Evolutionary conservation across 1,140 invertebrate genomes (phyloP).

Genomic region (Lordiphosa mommai): DNA sequence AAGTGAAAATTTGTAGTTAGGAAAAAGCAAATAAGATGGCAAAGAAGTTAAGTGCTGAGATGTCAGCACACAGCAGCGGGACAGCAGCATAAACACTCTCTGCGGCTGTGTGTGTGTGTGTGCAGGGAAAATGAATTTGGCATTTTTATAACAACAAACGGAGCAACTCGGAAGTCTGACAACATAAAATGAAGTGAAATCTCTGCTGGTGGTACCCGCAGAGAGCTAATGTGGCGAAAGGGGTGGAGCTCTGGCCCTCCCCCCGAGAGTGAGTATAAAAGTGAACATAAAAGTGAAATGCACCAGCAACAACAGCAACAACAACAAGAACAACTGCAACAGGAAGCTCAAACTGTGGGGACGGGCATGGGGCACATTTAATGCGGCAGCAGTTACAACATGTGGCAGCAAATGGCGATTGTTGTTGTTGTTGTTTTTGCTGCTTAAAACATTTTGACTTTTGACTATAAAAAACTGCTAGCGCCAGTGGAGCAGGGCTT

Average conservation of each 20-base stretch:
- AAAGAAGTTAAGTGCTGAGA: constrained; percentile 61
- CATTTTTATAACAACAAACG: constrained; percentile 62
- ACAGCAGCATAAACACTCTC: constrained; percentile 38
- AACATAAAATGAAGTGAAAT: constrained; percentile 76
- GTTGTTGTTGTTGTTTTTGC: constrained; percentile 18
- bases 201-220: constrained; percentile 67
- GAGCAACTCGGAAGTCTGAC: constrained; percentile 72
- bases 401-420: constrained; percentile 68
- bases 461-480: constrained; percentile 67
- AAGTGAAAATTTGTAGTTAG: neutral
- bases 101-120: constrained; percentile 15
- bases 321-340: constrained; percentile 19
- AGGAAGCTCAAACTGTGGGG: constrained; percentile 7
- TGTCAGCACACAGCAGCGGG: constrained; percentile 55
- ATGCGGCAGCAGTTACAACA: constrained; percentile 74
- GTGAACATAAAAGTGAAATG: constrained; percentile 74
- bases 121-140: constrained; percentile 71
- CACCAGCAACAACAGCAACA: constrained; percentile 24
- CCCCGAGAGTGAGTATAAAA: constrained; percentile 43
- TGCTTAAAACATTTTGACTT: constrained; percentile 70
- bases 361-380: constrained; percentile 50
- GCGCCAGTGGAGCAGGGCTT: constrained; percentile 18
- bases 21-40: constrained; percentile 15
- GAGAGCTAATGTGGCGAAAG: constrained; percentile 50
- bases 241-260: neutral